Base-by-base conservation (phyloP, 2,113 vertebrate genomes). In the Sigmodon hispidus region DNA sequence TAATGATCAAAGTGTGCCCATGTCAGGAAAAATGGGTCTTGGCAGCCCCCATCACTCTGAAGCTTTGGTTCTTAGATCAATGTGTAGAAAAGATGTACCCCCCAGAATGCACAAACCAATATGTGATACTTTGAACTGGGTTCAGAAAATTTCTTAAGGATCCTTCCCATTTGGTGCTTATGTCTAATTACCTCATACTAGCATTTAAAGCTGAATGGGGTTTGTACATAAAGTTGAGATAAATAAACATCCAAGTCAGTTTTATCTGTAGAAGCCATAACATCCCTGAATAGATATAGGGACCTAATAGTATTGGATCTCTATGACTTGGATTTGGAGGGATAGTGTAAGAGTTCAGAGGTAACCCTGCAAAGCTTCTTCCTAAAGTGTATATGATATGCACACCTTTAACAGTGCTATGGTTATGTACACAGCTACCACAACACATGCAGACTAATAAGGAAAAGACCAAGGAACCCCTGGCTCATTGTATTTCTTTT, bases 391-490 rank as follows among this genome's bases (percentile, higher is more conserved):
- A 3, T 16, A 10, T 7, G 12, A 57, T 52, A 24, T 29, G 45
- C 12, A 36, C 57, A 48, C 15, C 0, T 65, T 7, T 21, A 13
- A 48, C 22, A 15, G 31, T 0, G 0, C 36, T 22, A 7, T 45
- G 16, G 34, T 9, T 0, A 0, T 12, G 15, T 17, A 69, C 1
- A 8, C 1, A 0, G 5, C 43, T 31, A 81, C 40, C 61, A 31
- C 24, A 43, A 24, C 17, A 57, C 2, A 3, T 12, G 26, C 19
- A 34, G 63, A 73, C 57, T 1, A 63, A 50, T 3, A 34, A 77
- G n/a, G 6, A 50, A 83, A n/a, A 34, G 22, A 52, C 8, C 43
- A 6, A 40, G 24, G 29, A 80, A 70, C 3, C 13, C 5, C 3
- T 36, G 22, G 12, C 16, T 13, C 31, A 7, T 31, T 0, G 0